Evolutionary conservation across 2,888 invertebrate species (phyloP).

Genomic region (Amphipyra berbera): DNA sequence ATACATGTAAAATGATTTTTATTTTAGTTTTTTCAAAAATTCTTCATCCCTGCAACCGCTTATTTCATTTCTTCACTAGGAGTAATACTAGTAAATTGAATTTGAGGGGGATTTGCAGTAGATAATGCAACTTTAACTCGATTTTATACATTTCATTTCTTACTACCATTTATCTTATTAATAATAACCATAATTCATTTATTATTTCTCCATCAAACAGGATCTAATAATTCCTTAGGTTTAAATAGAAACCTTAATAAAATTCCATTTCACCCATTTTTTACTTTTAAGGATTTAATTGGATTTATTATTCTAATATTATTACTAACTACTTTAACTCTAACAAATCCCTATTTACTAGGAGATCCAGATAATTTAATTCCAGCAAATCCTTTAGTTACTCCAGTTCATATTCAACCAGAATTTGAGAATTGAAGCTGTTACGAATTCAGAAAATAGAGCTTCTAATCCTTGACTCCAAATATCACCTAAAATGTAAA

Average conservation of each 20-base stretch:
- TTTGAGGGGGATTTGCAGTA: too few relatives aligned
- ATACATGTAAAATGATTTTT: too few relatives aligned
- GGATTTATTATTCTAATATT: conserved; percentile 90
- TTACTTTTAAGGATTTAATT: conserved; percentile 91
- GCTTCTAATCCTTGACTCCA: too few relatives aligned
- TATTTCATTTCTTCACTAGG: too few relatives aligned
- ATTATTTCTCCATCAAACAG: conserved; percentile 92
- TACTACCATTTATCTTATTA: conserved; percentile 92
- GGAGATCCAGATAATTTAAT: conserved; percentile 94
- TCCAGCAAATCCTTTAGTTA: conserved; percentile 92
- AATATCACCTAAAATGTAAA: too few relatives aligned
- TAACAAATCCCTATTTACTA: conserved; percentile 90
- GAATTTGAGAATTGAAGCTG: too few relatives aligned
- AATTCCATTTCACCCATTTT: conserved; percentile 92
- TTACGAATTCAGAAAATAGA: too few relatives aligned
- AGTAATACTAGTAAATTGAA: too few relatives aligned
- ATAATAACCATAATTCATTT: conserved; percentile 91
- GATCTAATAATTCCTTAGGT: conserved; percentile 91
- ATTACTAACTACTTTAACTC: conserved; percentile 85
- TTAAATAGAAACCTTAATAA: conserved; percentile 91
- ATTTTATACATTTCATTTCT: conserved; percentile 93
- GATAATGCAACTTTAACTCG: too few relatives aligned
- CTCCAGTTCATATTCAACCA: conserved; percentile 94
- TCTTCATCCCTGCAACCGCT: too few relatives aligned
- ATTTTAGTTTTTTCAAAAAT: too few relatives aligned